These are phyloP conservation scores for Stenoptilia bipunctidactyla DNA, from an alignment of 2,888 invertebrate species.

Conservation along the genomic window DNA sequence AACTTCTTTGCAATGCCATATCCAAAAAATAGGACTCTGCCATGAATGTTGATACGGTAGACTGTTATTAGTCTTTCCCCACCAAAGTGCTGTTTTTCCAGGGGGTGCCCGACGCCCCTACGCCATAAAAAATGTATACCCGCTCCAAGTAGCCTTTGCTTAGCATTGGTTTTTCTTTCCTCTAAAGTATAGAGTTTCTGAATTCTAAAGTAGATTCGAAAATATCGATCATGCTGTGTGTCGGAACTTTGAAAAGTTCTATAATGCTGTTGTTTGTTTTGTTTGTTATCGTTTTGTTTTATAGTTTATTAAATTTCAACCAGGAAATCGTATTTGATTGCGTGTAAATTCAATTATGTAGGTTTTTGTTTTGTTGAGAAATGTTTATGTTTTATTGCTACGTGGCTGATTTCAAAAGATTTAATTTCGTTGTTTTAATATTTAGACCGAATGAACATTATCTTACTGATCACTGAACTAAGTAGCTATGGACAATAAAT, in stretches of 20 bases:
- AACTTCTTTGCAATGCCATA: neutral
- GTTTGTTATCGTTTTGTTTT: no score
- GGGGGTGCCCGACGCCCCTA: slow-evolving; percentile 38
- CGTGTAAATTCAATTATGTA: no score
- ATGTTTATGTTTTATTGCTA: no score
- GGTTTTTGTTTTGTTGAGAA: no score
- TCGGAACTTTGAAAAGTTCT: neutral
- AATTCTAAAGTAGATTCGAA: slow-evolving; percentile 26
- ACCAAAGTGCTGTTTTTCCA: slow-evolving; percentile 49
- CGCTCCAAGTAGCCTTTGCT: slow-evolving; percentile 33
- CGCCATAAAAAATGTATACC: slow-evolving; percentile 59
- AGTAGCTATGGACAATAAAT: no score
- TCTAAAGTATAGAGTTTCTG: slow-evolving; percentile 22
- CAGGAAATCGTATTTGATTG: no score
- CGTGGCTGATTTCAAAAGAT: no score
- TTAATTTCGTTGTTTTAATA: no score
- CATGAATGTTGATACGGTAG: slow-evolving; percentile 10
- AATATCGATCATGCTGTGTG: slow-evolving; percentile 18
- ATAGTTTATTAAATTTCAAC: no score
- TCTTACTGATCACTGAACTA: no score
- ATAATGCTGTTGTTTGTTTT: no score
- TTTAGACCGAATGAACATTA: no score
- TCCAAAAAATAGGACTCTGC: neutral
- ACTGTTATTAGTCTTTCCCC: slow-evolving; percentile 57
- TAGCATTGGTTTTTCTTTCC: slow-evolving; percentile 37